Evolutionary conservation across 92 coral and sea anemone species (phyloP), one percentile per base, ranked within the genome.

Genomic region (Epizoanthus scotinus): DNA sequence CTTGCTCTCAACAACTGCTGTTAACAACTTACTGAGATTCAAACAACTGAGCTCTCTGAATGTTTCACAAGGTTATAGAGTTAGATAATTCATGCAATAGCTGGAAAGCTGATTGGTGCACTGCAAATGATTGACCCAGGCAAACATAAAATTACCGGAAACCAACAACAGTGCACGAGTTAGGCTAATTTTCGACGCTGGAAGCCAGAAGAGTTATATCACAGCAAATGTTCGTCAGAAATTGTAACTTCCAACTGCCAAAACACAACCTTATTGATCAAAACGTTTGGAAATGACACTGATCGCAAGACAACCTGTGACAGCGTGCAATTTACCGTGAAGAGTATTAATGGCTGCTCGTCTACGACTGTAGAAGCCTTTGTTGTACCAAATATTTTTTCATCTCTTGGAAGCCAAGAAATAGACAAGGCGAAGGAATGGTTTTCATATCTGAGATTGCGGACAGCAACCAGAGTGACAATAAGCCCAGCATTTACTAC

Each of bases 131-230:
- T n/a, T n/a, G n/a, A n/a, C 87, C 18, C 81, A 81, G 73, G 92
- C 87, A 56, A 58, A 83, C 13, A 52, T 82, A 27, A 63, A 57
- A 65, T 72, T 52, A 29, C 61, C 36, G 44, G 44, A 70, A 52
- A 78, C 58, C 74, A 50, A 20, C 49, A 13, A 8, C 31, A 34
- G 68, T 2, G 72, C 55, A 22, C 68, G 68, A 68, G 90, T 88
- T 5, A 77, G 89, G 71, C 59, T 73, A 9, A 83, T 86, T 29
- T 87, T 87, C 65, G 82, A 90, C 68, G 84, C 89, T 29, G 94
- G 91, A 6, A 87, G 89, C 70, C 94, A 90, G 77, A 82, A 84
- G 63, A 90, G 89, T 22, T 89, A 85, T 70, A 67, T 88, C 10
- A 84, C 89, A 0, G 25, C 80, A 81, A 57, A 44, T 25, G 84